Evolutionary conservation across 2,113 vertebrate genomes (phyloP).

Genomic region (Collichthys lucidus): DNA sequence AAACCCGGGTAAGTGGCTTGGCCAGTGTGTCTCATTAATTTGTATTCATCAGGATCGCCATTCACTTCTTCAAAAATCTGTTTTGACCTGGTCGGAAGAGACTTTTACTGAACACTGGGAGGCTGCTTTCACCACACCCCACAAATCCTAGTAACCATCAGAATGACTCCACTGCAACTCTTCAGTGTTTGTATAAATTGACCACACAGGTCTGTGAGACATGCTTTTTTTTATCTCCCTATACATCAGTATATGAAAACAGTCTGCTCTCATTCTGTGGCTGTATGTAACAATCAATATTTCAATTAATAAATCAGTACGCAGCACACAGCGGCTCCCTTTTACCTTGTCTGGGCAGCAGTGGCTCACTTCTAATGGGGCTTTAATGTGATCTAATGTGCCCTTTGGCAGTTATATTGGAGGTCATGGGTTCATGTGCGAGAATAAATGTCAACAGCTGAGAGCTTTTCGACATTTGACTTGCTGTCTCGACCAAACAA

Average conservation of each 20-base stretch:
- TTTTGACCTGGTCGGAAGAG: background rate
- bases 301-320: background rate
- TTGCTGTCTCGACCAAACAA: background rate
- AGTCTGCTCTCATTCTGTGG: background rate
- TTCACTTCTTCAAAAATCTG: background rate
- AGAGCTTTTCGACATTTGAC: constrained; percentile 13
- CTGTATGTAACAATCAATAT: background rate
- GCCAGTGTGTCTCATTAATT: background rate
- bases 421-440: constrained; percentile 4
- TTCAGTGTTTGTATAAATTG: background rate
- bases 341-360: background rate
- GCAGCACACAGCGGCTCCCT: background rate
- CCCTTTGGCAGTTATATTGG: constrained; percentile 2
- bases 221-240: too few species aligned
- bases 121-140: background rate
- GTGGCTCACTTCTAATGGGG: background rate
- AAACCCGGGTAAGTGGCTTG: too few species aligned
- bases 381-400: constrained; percentile 28
- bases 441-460: constrained; percentile 39
- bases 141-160: background rate
- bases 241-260: background rate
- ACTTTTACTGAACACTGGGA: too few species aligned
- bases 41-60: background rate
- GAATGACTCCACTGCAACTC: background rate
- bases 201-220: background rate